Percentiles rank a stretch among this genome's conserved stretches.
phyloP scores from a whole-genome alignment of 2,797 vertebrate genomes.

The Micrastur ruficollis region DNA sequence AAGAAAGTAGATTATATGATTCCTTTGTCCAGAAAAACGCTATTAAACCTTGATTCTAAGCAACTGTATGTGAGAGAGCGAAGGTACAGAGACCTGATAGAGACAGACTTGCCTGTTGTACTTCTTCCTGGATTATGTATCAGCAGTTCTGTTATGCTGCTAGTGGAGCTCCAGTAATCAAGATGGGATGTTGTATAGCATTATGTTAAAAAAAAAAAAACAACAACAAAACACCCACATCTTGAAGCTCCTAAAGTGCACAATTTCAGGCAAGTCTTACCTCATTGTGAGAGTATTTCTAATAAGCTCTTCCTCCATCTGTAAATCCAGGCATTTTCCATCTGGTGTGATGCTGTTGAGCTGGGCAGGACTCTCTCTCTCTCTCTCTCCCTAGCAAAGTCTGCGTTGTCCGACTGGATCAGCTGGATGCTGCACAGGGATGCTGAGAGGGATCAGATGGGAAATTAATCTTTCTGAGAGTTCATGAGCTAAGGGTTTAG shows the following conservation, averaged over 20 bases:
- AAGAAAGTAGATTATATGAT: not conserved
- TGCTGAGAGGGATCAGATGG: not conserved
- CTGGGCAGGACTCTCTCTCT: not conserved
- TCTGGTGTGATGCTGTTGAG: not conserved
- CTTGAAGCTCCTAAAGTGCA: not conserved
- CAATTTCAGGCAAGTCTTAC: not conserved
- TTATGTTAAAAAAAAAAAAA: not conserved
- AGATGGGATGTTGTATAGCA: not conserved
- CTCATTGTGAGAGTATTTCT: not conserved
- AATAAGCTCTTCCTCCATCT: not conserved
- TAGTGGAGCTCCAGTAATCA: not conserved
- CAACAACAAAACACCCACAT: too few relatives aligned
- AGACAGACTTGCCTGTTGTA: not conserved
- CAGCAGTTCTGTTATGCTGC: not conserved
- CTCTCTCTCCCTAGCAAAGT: not conserved
- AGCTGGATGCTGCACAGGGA: not conserved
- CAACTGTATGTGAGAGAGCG: not conserved
- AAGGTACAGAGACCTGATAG: not conserved
- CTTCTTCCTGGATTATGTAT: not conserved
- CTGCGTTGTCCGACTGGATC: not conserved
- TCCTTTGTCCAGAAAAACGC: not conserved
- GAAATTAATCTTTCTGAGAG: not conserved
- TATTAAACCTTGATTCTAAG: not conserved
- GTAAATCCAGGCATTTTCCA: not conserved
- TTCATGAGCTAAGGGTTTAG: not conserved